Conservation (phyloP, 2,797 vertebrate genomes). For the Tapirus indicus region DNA sequence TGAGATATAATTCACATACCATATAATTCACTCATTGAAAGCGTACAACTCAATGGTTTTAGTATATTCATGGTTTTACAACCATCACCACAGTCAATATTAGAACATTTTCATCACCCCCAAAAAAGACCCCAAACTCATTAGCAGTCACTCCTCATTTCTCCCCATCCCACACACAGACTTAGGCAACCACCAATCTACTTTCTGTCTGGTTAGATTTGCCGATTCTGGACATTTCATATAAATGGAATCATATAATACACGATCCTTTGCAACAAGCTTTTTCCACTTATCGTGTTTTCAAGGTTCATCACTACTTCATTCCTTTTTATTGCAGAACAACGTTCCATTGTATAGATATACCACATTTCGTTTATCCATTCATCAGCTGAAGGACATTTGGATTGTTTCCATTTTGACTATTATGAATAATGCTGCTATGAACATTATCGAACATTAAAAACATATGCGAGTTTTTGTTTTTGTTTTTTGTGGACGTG, state of each 20-base stretch:
- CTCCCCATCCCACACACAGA: not conserved
- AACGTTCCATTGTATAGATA: not conserved
- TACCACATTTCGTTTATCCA: too few relatives aligned
- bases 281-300: not conserved
- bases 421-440: not conserved
- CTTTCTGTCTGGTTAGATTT: not conserved
- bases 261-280: not conserved
- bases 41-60: not conserved
- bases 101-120: not conserved
- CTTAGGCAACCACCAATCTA: not conserved
- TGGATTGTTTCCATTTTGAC: not conserved
- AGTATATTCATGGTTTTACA: not conserved
- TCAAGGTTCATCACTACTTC: not conserved
- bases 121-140: not conserved
- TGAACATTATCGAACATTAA: not conserved
- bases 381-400: not conserved
- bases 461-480: not conserved
- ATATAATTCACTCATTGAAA: not conserved
- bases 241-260: not conserved
- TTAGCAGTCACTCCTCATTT: not conserved
- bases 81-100: not conserved
- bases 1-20: not conserved
- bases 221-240: not conserved
- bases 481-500: not conserved
- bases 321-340: not conserved